Conservation (phyloP, 1,140 invertebrate species). For the Galendromus occidentalis region DNA sequence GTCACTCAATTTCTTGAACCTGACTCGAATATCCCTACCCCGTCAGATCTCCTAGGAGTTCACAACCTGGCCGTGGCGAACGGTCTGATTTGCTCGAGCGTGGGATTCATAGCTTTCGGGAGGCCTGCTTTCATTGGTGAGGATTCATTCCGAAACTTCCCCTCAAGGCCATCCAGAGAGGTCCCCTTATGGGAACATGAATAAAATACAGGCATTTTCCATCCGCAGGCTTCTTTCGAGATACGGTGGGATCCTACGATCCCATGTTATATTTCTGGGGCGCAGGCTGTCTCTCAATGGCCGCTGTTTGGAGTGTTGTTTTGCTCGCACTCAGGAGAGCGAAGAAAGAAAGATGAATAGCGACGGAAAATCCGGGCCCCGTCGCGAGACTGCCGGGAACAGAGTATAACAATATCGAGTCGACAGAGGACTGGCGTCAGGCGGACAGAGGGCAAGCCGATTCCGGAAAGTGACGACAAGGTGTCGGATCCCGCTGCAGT, state of each 20-base stretch:
- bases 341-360: not conserved
- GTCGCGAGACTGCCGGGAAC: no score
- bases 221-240: not conserved
- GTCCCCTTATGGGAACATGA: no score
- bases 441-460: no score
- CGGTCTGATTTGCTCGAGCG: not conserved
- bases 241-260: not conserved
- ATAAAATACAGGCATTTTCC: no score
- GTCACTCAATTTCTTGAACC: no score
- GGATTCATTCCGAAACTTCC: not conserved
- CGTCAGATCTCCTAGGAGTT: not conserved
- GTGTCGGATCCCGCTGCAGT: no score
- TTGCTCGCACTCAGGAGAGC: not conserved
- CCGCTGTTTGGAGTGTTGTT: not conserved
- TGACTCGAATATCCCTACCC: no score
- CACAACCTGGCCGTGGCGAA: not conserved
- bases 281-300: not conserved
- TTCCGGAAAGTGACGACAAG: no score
- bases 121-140: not conserved
- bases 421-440: no score
- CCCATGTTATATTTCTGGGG: not conserved
- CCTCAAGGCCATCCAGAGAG: no score
- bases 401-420: no score
- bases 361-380: no score
- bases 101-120: not conserved